Percentiles rank a stretch among this genome's conserved stretches.
These are phyloP conservation scores for Aphelinus atriplicis DNA, from an alignment of 1,140 invertebrate species.

Conservation along the genomic window DNA sequence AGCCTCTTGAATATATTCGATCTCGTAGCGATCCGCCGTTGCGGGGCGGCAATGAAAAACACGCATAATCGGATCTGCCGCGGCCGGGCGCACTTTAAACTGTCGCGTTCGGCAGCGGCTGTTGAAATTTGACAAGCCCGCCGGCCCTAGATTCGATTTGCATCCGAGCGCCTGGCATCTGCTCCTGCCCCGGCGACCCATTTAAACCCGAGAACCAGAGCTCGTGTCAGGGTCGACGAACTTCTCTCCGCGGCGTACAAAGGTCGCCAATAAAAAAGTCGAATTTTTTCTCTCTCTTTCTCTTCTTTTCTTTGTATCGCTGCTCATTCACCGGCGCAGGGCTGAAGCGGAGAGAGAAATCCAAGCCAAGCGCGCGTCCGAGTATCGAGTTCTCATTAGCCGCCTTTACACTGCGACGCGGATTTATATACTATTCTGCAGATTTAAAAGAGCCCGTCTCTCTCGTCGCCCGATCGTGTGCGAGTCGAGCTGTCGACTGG, in stretches of 20 bases:
- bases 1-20: neutral
- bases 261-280: neutral
- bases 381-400: conserved; percentile 15
- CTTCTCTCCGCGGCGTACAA: neutral
- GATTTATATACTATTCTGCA: too few relatives aligned
- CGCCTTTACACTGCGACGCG: neutral
- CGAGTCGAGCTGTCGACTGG: too few relatives aligned
- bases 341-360: neutral
- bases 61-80: conserved; percentile 17
- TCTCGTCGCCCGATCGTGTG: too few relatives aligned
- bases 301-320: neutral
- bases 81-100: conserved; percentile 6
- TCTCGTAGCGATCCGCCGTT: neutral
- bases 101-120: conserved; percentile 27
- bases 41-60: neutral
- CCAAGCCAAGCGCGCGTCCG: neutral
- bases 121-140: conserved; percentile 32
- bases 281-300: neutral
- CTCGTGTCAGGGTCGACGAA: conserved; percentile 15
- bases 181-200: conserved; percentile 19
- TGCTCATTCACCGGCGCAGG: too few relatives aligned
- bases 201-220: conserved; percentile 20
- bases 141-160: conserved; percentile 19
- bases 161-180: conserved; percentile 17
- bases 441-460: too few relatives aligned